Base-by-base conservation (phyloP, 2,113 vertebrate species). In the Falco punctatus region DNA sequence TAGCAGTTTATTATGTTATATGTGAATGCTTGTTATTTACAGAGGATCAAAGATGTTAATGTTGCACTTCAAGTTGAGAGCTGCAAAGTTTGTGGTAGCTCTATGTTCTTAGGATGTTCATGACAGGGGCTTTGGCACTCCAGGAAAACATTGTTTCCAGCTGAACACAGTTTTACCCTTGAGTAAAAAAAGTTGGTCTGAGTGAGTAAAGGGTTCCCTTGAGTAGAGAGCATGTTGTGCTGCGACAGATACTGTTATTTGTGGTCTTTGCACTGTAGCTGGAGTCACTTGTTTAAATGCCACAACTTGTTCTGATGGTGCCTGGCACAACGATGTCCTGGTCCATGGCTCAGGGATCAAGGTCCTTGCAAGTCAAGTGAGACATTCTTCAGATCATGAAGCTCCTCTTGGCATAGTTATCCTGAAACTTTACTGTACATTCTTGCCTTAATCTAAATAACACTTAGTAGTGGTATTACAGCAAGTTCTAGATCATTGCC, bases 1-100 rank as follows among this genome's bases (percentile, higher is more conserved):
- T 95, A 88, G 24, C 32, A 27, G 74, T 90, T 92, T 89, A 65
- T 96, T 80, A 81, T 71, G 46, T 86, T 94, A 66, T 86, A 64
- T 88, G 19, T 55, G 87, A 91, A 91, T 91, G 70, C 32, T 88
- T 91, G 64, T 67, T 90, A 73, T 93, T 66, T 95, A 67, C 58
- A 81, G 59, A 90, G 78, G 66, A 73, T 70, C 88, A 90, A 81
- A 93, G 64, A 90, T 9, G 33, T 58, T 92, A 85, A 90, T 92
- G 28, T 44, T 70, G 32, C 48, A 55, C 55, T 94, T 90, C 40
- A 73, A 66, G 55, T 33, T 70, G 75, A 62, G 38, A 58, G 70
- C n/a, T 77, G 46, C 14, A 32, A 82, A 91, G 54, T 77, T 90
- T 77, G 28, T 90, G 62, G 74, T 88, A 93, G 35, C 35, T 94